Percentiles rank a stretch among this genome's conserved stretches.
phyloP scores from a whole-genome alignment of 1,140 invertebrate species.

The Brachionus asplanchnoidis region DNA sequence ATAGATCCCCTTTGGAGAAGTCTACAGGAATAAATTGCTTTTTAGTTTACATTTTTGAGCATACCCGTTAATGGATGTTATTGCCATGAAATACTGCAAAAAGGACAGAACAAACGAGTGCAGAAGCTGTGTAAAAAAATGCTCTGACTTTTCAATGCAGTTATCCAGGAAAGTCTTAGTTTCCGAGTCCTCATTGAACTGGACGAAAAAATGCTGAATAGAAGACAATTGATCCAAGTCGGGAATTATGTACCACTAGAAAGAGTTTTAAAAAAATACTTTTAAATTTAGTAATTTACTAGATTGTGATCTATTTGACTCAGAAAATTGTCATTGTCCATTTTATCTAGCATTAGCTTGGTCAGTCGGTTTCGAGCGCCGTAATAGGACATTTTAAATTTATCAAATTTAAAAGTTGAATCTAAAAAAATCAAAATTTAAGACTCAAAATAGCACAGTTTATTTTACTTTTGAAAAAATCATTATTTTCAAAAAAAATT shows the following conservation, averaged over 20 bases:
- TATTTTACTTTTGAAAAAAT: too few species aligned
- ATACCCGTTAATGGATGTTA: slow-evolving; percentile 77
- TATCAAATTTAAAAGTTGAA: not conserved
- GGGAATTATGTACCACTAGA: slow-evolving; percentile 19
- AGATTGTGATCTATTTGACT: slow-evolving; percentile 8
- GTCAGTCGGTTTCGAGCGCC: not conserved
- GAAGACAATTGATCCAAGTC: not conserved
- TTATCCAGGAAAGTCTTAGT: slow-evolving; percentile 67
- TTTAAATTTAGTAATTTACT: not conserved
- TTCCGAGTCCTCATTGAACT: slow-evolving; percentile 65
- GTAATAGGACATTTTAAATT: not conserved
- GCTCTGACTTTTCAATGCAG: slow-evolving; percentile 69
- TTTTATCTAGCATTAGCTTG: not conserved
- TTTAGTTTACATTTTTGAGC: slow-evolving; percentile 50
- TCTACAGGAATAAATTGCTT: slow-evolving; percentile 57
- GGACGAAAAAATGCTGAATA: slow-evolving; percentile 59
- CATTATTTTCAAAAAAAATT: too few species aligned
- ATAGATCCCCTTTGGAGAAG: slow-evolving; percentile 79
- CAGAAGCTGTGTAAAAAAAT: slow-evolving; percentile 71
- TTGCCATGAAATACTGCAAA: slow-evolving; percentile 70
- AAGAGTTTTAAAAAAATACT: not conserved
- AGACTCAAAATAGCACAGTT: not conserved
- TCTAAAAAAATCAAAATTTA: not conserved
- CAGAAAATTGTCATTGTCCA: slow-evolving; percentile 39
- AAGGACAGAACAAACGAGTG: slow-evolving; percentile 67